Evolutionary conservation across 2,888 invertebrate genomes (phyloP).

Genomic region (Mechanitis messenoides): DNA sequence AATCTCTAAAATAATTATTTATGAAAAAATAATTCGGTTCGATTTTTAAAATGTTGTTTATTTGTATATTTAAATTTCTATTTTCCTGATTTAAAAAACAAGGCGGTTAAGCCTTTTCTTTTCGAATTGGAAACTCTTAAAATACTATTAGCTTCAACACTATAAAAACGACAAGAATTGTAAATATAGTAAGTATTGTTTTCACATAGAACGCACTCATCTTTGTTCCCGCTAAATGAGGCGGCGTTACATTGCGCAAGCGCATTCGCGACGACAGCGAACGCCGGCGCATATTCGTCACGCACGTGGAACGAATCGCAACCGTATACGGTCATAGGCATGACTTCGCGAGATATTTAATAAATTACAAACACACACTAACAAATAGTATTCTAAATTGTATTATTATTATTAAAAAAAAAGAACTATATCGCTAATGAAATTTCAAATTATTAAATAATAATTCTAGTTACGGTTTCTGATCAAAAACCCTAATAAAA

Average conservation of each 20-base stretch:
- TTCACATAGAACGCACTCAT: conserved; percentile 34
- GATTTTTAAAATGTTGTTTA: too few species aligned
- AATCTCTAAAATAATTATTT: too few species aligned
- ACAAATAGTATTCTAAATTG: conserved; percentile 12
- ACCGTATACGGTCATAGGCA: conserved; percentile 58
- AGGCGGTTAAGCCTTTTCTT: too few species aligned
- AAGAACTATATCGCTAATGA: not conserved
- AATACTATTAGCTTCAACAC: too few species aligned
- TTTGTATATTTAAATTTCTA: too few species aligned
- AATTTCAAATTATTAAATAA: too few species aligned
- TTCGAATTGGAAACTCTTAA: too few species aligned
- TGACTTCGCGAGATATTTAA: conserved; percentile 51
- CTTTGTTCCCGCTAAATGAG: conserved; percentile 69
- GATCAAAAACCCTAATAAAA: too few species aligned
- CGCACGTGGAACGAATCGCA: conserved; percentile 64
- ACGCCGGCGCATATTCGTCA: conserved; percentile 58
- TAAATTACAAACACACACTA: conserved; percentile 19
- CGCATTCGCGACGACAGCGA: conserved; percentile 47
- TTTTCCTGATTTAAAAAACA: too few species aligned
- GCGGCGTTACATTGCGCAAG: conserved; percentile 59
- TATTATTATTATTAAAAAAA: not conserved
- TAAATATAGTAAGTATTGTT: conserved; percentile 3
- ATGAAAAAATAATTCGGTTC: too few species aligned
- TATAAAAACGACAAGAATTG: too few species aligned
- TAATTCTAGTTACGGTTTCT: too few species aligned